A percentile compares a stretch with the other conserved stretches of the same genome.
Evolutionary conservation across 2,797 vertebrate species (phyloP).

Genomic region (Brachymystax lenok): DNA sequence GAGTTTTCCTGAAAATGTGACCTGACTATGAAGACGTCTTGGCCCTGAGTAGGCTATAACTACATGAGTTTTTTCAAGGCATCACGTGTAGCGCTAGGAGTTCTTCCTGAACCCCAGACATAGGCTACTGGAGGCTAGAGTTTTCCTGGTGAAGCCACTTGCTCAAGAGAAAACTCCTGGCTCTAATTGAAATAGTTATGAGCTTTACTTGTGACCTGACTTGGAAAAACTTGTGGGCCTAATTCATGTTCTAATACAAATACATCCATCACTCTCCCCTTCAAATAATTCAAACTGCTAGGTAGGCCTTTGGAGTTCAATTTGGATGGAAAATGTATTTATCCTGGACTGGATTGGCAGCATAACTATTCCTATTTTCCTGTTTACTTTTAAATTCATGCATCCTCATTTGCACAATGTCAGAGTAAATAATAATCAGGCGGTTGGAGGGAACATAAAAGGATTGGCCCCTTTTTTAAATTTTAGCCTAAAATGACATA

Average conservation of each 20-base stretch:
- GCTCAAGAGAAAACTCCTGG: not conserved
- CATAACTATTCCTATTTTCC: conserved; percentile 43
- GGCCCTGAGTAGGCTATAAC: not conserved
- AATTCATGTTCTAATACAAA: not conserved
- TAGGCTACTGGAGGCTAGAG: not conserved
- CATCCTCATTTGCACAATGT: conserved; percentile 62
- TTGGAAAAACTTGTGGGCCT: not conserved
- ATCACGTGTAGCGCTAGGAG: too few relatives aligned
- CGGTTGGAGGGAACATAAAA: conserved; percentile 55
- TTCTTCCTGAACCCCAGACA: not conserved
- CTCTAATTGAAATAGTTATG: not conserved
- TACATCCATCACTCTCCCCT: not conserved
- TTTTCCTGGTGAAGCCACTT: not conserved
- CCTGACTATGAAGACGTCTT: not conserved
- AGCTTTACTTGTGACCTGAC: not conserved
- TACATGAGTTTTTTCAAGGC: not conserved
- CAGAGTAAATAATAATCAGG: conserved; percentile 62
- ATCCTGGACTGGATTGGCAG: conserved; percentile 11
- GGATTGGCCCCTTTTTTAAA: too few relatives aligned
- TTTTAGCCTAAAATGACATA: too few relatives aligned
- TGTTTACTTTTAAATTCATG: conserved; percentile 47
- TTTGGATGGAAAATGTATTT: conserved; percentile 31
- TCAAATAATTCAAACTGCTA: not conserved
- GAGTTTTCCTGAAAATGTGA: not conserved
- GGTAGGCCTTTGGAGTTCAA: not conserved